Evolutionary conservation across 2,113 vertebrate genomes (phyloP), one percentile per base, ranked within the genome.

Genomic region (Phylloscopus trochiloides): DNA sequence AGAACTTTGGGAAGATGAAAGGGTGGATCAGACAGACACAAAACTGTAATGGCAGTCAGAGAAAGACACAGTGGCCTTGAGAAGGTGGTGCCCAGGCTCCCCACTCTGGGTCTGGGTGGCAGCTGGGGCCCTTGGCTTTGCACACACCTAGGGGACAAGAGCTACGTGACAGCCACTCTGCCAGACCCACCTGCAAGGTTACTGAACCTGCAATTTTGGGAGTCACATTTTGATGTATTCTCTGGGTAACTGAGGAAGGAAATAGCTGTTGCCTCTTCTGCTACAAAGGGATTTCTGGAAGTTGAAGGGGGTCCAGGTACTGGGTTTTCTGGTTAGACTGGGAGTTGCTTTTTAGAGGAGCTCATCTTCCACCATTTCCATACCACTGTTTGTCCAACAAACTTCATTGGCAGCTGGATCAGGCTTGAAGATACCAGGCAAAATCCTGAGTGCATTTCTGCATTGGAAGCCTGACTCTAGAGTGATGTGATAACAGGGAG

Each of bases 51-150:
- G 15, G 12, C 24, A 43, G 16, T 7, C 4, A 2, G 45, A 55
- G 43, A 81, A 90, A 74, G 34, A 18, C 29, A 10, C 47, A 42
- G 48, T 1, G 0, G 9, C 51, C 47, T 76, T 0, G 0, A 25
- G 29, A 26, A 66, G 29, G 20, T 17, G 63, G 9, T 43, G 40
- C 38, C 34, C 7, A 4, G 47, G 34, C 34, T 63, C 11, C 26
- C 10, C 10, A 5, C 24, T 48, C 26, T 38, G 45, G 14, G 18
- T 65, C 28, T 29, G 42, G 20, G 61, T 20, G 81, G 16, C 43
- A 59, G 43, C 10, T 40, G 61, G 20, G 28, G 22, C 19, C 59
- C 52, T 51, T 71, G 73, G 43, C 32, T 75, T 78, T 82, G 66
- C 36, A 68, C 19, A 31, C 10, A 32, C 9, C 32, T 3, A 0